These are phyloP conservation scores for Gortyna flavago DNA, from an alignment of 2,888 invertebrate genomes.

Conservation along the genomic window DNA sequence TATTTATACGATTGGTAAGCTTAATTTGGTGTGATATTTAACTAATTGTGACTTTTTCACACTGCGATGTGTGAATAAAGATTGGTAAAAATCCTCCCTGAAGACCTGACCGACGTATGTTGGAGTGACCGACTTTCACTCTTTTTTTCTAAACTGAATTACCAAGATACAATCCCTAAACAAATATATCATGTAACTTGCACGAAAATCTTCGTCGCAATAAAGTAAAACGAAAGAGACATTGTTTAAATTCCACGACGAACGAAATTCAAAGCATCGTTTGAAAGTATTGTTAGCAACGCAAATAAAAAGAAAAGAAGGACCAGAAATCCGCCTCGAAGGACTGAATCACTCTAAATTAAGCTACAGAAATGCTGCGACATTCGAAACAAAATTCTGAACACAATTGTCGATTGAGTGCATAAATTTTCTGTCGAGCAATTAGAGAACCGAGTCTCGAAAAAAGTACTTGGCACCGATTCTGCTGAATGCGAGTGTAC, in stretches of 20 bases:
- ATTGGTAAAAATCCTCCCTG: background rate
- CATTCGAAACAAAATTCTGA: conserved; percentile 44
- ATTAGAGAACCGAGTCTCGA: conserved; percentile 56
- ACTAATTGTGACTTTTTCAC: background rate
- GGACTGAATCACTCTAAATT: conserved; percentile 46
- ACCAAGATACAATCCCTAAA: conserved; percentile 4
- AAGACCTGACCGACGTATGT: background rate
- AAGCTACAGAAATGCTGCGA: conserved; percentile 55
- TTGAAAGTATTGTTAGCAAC: conserved; percentile 55
- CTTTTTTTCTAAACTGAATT: background rate
- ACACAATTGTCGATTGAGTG: conserved; percentile 56
- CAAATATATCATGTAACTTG: conserved; percentile 25
- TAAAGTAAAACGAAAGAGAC: conserved; percentile 45
- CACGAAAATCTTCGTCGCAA: conserved; percentile 42
- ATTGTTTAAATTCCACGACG: conserved; percentile 43
- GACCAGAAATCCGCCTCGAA: conserved; percentile 47
- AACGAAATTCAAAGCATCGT: conserved; percentile 56
- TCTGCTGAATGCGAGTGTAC: conserved; percentile 52
- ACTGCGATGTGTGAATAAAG: background rate
- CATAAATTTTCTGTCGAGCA: conserved; percentile 64
- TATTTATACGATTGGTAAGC: background rate
- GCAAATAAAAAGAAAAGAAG: conserved; percentile 51
- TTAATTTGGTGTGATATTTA: background rate
- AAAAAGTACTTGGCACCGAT: conserved; percentile 61
- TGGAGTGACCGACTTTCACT: background rate